Conservation (phyloP, 2,113 vertebrate genomes). For the Dolichotis patagonum region DNA sequence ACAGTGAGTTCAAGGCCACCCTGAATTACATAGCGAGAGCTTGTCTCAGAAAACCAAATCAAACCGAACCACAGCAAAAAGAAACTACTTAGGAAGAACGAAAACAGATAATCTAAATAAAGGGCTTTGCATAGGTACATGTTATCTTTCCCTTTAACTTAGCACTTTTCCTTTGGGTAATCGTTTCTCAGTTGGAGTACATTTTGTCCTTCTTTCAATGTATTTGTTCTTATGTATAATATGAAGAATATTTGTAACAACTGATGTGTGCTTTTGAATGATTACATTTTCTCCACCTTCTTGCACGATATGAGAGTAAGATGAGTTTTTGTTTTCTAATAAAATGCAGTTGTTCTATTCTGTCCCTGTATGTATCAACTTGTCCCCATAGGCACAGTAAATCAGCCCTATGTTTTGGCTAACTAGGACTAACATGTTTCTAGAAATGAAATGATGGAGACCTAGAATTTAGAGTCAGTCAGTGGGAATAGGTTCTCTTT, state of each 20-base stretch:
- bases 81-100: background rate
- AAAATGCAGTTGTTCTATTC: slow-evolving; percentile 52
- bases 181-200: background rate
- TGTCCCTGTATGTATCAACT: slow-evolving; percentile 25
- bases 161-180: background rate
- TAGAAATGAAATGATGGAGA: slow-evolving; percentile 29
- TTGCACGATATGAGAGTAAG: slow-evolving; percentile 55
- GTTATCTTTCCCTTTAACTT: background rate
- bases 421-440: slow-evolving; percentile 38
- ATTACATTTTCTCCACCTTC: slow-evolving; percentile 58
- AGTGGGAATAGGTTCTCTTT: slow-evolving; percentile 13
- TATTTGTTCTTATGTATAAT: background rate
- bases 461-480: slow-evolving; percentile 56
- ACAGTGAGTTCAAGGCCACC: background rate
- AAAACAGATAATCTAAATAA: background rate
- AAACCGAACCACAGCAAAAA: background rate
- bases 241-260: background rate
- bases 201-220: background rate
- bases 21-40: background rate
- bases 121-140: background rate
- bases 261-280: slow-evolving; percentile 29
- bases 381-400: slow-evolving; percentile 62
- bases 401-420: slow-evolving; percentile 64
- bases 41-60: background rate
- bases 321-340: slow-evolving; percentile 68